These are phyloP conservation scores for Dynastes tityus DNA, from an alignment of 2,888 invertebrate species.

Conservation along the genomic window DNA sequence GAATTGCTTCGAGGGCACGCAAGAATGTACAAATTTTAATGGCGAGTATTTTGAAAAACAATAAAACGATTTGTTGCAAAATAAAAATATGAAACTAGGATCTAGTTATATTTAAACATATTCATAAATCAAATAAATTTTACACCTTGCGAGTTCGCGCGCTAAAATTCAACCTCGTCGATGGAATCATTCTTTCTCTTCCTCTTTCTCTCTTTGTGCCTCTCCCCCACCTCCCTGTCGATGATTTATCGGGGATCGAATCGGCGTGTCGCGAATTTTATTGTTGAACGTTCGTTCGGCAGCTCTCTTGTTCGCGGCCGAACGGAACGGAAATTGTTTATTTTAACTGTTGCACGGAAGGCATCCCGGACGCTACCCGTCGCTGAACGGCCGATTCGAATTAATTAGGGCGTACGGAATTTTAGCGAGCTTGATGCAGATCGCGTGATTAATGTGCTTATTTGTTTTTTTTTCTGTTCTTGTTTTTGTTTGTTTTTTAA, in stretches of 20 bases:
- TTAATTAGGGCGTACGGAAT: slow-evolving; percentile 16
- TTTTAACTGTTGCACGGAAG: slow-evolving; percentile 3
- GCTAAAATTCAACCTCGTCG: too few relatives aligned
- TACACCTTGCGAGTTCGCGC: too few relatives aligned
- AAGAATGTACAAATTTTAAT: too few relatives aligned
- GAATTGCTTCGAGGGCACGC: too few relatives aligned
- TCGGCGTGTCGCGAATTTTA: slow-evolving; percentile 23
- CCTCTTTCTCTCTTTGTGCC: too few relatives aligned
- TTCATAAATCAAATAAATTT: too few relatives aligned
- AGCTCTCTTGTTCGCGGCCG: background rate
- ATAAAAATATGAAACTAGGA: too few relatives aligned
- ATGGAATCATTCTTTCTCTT: too few relatives aligned
- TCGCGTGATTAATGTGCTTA: slow-evolving; percentile 11
- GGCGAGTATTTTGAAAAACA: too few relatives aligned
- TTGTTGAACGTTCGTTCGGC: slow-evolving; percentile 7
- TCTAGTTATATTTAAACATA: too few relatives aligned
- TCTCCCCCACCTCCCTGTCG: background rate
- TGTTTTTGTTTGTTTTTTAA: background rate
- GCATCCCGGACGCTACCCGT: background rate
- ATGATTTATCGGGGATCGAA: slow-evolving; percentile 13
- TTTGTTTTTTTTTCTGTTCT: too few relatives aligned
- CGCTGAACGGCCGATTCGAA: background rate
- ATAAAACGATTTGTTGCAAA: too few relatives aligned
- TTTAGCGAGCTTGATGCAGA: background rate
- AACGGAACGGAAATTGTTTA: slow-evolving; percentile 13